Percentiles rank a stretch among this genome's conserved stretches.
Evolutionary conservation across 2,888 invertebrate species (phyloP).

Genomic region (Pediacus dermestoides): DNA sequence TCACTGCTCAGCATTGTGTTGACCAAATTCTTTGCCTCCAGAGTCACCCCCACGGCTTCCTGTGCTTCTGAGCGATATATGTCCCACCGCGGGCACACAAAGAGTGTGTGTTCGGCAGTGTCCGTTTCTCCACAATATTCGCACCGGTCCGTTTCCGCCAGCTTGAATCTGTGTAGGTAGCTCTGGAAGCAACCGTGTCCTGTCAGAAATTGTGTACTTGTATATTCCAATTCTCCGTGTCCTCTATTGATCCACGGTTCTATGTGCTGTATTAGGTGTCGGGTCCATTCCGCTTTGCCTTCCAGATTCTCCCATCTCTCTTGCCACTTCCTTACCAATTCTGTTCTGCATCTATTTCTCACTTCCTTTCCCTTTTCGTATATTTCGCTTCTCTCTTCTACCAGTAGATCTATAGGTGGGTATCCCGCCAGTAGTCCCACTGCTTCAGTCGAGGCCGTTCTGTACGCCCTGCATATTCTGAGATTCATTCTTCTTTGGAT

Average conservation of each 20-base stretch:
- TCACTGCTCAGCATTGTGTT: too few relatives aligned
- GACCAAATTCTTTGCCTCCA: too few relatives aligned
- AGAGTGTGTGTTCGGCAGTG: conserved; percentile 6
- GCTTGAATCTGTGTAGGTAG: neutral
- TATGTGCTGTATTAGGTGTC: conserved; percentile 6
- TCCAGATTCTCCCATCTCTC: neutral
- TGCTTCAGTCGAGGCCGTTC: conserved; percentile 10
- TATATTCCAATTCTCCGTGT: conserved; percentile 5
- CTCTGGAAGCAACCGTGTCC: neutral
- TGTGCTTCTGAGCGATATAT: too few relatives aligned
- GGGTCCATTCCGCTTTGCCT: neutral
- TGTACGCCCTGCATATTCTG: conserved; percentile 4
- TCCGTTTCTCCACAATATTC: neutral
- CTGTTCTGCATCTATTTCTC: too few relatives aligned
- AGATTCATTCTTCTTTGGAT: conserved; percentile 10
- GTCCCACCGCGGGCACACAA: too few relatives aligned
- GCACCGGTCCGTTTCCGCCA: neutral
- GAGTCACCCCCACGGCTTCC: too few relatives aligned
- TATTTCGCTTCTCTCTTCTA: conserved; percentile 6
- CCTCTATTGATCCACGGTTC: conserved; percentile 3
- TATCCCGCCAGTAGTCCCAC: conserved; percentile 7
- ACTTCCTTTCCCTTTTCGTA: too few relatives aligned
- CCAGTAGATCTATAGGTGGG: conserved; percentile 5
- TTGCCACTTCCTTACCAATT: neutral
- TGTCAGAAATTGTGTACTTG: too few relatives aligned